Conservation (phyloP, 2,797 vertebrate genomes). For the Cuniculus paca region DNA sequence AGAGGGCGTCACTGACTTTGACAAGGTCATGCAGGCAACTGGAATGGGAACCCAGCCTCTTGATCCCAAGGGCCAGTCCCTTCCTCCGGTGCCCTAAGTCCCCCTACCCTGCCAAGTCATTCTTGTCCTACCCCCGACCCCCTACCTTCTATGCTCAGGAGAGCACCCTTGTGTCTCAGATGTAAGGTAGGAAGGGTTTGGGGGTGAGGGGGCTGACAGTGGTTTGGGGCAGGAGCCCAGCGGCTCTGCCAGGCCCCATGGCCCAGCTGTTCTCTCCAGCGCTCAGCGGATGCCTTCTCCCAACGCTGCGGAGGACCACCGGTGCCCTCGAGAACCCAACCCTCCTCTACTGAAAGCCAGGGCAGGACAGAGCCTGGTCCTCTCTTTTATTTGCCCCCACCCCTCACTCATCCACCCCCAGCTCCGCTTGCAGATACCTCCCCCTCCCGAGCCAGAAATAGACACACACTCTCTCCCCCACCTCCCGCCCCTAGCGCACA, state of each 20-base stretch:
- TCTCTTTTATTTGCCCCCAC: conserved; percentile 16
- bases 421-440: conserved; percentile 69
- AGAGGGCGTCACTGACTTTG: conserved; percentile 61
- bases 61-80: neutral
- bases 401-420: conserved; percentile 37
- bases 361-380: conserved; percentile 30
- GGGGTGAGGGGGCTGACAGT: too few species aligned
- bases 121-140: neutral
- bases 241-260: neutral
- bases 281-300: neutral
- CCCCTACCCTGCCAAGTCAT: neutral
- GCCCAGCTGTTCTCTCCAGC: neutral
- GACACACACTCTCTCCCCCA: conserved; percentile 46
- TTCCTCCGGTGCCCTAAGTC: neutral
- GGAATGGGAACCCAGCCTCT: neutral
- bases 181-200: neutral
- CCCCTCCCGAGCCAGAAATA: conserved; percentile 81
- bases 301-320: neutral
- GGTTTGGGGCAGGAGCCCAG: neutral
- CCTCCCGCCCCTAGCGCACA: conserved; percentile 40
- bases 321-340: neutral
- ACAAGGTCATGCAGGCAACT: conserved; percentile 60
- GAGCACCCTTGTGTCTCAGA: neutral
- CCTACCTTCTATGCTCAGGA: neutral
- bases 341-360: neutral